Evolutionary conservation across 2,888 invertebrate species (phyloP).

Genomic region (Autographa pulchrina): DNA sequence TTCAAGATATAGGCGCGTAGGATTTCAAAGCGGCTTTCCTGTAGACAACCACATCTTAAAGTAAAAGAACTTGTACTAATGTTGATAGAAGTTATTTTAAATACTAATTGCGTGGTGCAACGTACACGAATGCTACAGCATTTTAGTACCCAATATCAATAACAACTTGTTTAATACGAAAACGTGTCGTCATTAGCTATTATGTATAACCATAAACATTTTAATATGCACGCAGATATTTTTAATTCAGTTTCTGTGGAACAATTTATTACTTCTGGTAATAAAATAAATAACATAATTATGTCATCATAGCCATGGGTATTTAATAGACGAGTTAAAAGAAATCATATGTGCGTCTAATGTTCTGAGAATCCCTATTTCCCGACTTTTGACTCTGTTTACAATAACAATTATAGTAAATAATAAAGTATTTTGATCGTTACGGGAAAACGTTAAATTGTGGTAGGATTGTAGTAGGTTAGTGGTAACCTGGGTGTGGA

Average conservation of each 20-base stretch:
- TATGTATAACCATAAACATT: not conserved
- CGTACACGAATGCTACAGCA: not conserved
- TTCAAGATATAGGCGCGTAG: not conserved
- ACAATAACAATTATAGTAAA: not conserved
- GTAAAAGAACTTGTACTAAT: too few relatives aligned
- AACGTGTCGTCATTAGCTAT: not conserved
- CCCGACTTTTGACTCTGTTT: not conserved
- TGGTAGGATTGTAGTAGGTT: slow-evolving; percentile 2
- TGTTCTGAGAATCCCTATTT: not conserved
- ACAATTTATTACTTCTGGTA: slow-evolving; percentile 21
- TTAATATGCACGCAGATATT: not conserved
- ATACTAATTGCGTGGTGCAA: not conserved
- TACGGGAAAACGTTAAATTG: not conserved
- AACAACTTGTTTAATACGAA: not conserved
- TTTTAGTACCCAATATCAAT: not conserved
- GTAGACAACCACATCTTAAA: not conserved
- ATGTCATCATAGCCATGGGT: not conserved
- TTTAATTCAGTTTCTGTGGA: slow-evolving; percentile 1
- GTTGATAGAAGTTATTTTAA: not conserved
- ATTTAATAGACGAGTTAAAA: not conserved
- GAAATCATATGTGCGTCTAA: not conserved
- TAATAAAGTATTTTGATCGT: not conserved
- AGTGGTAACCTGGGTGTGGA: slow-evolving; percentile 13
- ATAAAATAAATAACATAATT: slow-evolving; percentile 5
- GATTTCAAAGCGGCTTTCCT: not conserved